phyloP scores from a whole-genome alignment of 2,888 invertebrate genomes.

The Auanema sp. region DNA sequence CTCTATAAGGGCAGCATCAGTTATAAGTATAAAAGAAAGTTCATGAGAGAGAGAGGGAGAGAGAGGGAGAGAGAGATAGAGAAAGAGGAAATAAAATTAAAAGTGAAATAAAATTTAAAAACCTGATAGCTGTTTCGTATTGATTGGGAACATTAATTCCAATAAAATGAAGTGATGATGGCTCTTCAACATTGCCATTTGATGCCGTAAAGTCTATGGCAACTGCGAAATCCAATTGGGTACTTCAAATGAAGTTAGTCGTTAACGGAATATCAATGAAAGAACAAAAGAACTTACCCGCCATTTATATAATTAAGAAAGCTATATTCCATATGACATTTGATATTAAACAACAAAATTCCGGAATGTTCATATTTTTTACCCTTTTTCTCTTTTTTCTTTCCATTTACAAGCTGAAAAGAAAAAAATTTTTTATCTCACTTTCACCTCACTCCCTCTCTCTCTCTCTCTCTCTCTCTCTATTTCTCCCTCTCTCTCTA shows the following conservation, averaged over 20 bases:
- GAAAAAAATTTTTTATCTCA: too few relatives aligned
- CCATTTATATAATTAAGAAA: conserved; percentile 72
- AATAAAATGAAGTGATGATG: conserved; percentile 66
- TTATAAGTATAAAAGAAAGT: neutral
- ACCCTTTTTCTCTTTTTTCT: conserved; percentile 68
- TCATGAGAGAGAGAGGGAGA: conserved; percentile 11
- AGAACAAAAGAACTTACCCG: conserved; percentile 63
- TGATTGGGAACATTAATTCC: conserved; percentile 67
- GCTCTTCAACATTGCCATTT: conserved; percentile 63
- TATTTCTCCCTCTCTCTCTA: too few relatives aligned
- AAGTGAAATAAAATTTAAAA: neutral
- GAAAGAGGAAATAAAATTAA: neutral
- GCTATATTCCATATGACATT: conserved; percentile 63
- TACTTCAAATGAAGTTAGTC: too few relatives aligned
- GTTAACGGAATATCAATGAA: neutral
- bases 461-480: too few relatives aligned
- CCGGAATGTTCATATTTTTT: conserved; percentile 69
- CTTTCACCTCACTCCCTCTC: too few relatives aligned
- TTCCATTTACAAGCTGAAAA: conserved; percentile 66
- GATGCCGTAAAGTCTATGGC: conserved; percentile 69
- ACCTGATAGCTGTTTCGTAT: conserved; percentile 66
- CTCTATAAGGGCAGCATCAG: conserved; percentile 14
- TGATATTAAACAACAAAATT: conserved; percentile 58
- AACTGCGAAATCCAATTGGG: conserved; percentile 68
- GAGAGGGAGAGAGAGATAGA: neutral